Evolutionary conservation across 2,888 invertebrate species (phyloP), one percentile per base, ranked within the genome.

Genomic region (Coleophora flavipennella): DNA sequence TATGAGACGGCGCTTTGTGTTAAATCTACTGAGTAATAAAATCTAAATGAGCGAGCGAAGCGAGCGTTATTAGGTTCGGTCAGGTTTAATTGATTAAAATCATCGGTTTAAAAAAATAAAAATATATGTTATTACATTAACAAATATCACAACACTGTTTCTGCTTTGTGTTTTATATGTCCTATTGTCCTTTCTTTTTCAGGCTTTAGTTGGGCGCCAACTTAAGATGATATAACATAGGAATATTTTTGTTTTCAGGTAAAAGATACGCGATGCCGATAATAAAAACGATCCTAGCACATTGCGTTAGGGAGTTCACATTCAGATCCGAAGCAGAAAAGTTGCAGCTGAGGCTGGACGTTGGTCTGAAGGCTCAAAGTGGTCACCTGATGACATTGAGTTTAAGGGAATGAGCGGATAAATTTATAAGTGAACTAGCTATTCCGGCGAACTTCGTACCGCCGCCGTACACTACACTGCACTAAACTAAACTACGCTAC

Each of bases 241-340:
- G 7, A 33, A 14, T 33, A 14, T 34, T 25, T 25, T 34, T 36
- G 25, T 34, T 54, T 51, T 1, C 52, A 80, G 79, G 79, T 40
- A 76, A 67, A 45, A 68, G 55, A 39, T 78, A 78, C 42, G 74
- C 77, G 0, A 62, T 74, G 53, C 48, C 62, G 0, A 42, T 75
- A 13, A 6, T 73, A 42, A 80, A 79, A 51, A 78, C 76, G 0
- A 25, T 66, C 2, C 36, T 76, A 14, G 62, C 66, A 2, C 50
- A 66, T 26, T 63, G 62, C 36, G 50, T 73, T 4, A 56, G 73
- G 13, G 70, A 69, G 12, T 44, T 73, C 14, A 55, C 55, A 44
- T 55, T 78, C 27, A 35, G 42, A 1, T 66, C 75, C 0, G 53
- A 70, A 2, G 61, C 60, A 0, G 55, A 66, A 8, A 50, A 68